These are phyloP conservation scores for Caprella mutica DNA, from an alignment of 2,888 invertebrate species.

Conservation along the genomic window DNA sequence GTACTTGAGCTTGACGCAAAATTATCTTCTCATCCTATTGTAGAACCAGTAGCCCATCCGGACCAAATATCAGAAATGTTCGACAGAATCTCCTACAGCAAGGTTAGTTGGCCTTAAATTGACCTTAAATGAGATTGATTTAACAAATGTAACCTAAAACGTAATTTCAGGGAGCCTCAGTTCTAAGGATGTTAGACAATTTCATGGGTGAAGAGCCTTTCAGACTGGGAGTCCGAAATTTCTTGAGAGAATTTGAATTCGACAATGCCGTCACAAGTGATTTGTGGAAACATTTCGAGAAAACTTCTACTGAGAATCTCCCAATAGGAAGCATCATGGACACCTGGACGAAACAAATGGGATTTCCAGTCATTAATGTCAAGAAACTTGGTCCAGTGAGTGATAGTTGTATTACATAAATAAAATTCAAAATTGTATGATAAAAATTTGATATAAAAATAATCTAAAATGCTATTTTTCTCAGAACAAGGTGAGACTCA, in stretches of 20 bases:
- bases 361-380: conserved; percentile 64
- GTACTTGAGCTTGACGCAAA: conserved; percentile 66
- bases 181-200: conserved; percentile 76
- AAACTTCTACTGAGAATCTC: conserved; percentile 39
- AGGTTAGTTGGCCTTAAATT: too few relatives aligned
- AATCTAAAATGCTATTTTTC: neutral
- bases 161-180: conserved; percentile 75
- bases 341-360: conserved; percentile 83
- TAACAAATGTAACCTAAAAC: too few relatives aligned
- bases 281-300: conserved; percentile 42
- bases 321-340: conserved; percentile 52
- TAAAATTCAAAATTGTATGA: neutral
- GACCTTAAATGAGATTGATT: too few relatives aligned
- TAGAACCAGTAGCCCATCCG: conserved; percentile 69
- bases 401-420: too few relatives aligned
- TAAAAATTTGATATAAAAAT: neutral
- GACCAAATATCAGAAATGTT: conserved; percentile 85
- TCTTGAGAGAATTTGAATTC: conserved; percentile 57
- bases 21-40: conserved; percentile 77
- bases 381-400: conserved; percentile 39
- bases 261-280: conserved; percentile 59
- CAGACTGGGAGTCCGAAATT: conserved; percentile 58
- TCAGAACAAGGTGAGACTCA: conserved; percentile 43
- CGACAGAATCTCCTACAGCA: conserved; percentile 79
- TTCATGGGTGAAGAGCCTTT: conserved; percentile 63